Base-by-base conservation (phyloP, 2,113 vertebrate species). In the Passer domesticus region DNA sequence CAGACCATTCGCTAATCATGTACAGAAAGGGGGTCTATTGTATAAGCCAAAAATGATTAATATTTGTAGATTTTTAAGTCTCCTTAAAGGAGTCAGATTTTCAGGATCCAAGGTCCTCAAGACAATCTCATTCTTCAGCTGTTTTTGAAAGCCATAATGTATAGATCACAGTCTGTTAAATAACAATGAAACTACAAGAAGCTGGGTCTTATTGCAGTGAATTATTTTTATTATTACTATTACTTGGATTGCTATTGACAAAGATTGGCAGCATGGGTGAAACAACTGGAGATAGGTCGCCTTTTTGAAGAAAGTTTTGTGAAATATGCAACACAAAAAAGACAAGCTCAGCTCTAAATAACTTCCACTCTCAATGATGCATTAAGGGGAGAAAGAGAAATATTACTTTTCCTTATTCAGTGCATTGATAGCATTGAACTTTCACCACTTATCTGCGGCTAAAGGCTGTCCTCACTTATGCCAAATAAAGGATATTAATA, bases 401-500 rank as follows among this genome's bases (percentile, higher is more conserved):
- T 44, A 31, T 12, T 87, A 49, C 49, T 94, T 95, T 88, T 81
- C 39, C n/a, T 92, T 68, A 68, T 41, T 47, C 52, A 24, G 19
- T 62, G 35, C 30, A 41, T 2, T 69, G 66, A 35, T 47, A 75
- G 35, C 68, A 63, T 37, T 83, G 41, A 91, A 60, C 64, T 88
- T 91, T 63, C 53, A 50, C 83, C 49, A 60, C 55, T 82, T 91
- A 70, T 39, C 58, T 69, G 35, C 23, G 13, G 21, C 52, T 70
- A 56, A 86, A 63, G 22, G 21, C 63, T 92, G 67, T 83, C 3
- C 1, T 47, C 68, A 55, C 66, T 88, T 76, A 35, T 59, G 39
- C 41, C 66, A 91, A 46, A 82, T 52, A 41, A 76, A 73, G 33
- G 19, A 28, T 90, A 95, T 95, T 95, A 96, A 90, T 94, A 97